Percentiles rank a stretch among this genome's conserved stretches.
These are phyloP conservation scores for Ichneumon xanthorius DNA, from an alignment of 2,888 invertebrate genomes.

Conservation along the genomic window DNA sequence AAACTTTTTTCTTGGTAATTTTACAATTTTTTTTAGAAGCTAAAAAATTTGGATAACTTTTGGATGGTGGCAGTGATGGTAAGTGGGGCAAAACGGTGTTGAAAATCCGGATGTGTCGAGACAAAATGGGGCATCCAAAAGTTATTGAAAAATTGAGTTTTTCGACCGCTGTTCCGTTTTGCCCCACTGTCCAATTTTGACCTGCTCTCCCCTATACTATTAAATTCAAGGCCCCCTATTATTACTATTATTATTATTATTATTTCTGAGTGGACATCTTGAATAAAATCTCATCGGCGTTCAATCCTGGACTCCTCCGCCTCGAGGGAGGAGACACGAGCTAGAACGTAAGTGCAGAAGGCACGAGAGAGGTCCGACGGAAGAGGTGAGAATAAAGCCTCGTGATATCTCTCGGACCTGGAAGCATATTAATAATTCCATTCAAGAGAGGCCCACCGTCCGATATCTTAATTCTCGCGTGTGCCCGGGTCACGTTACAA, in stretches of 20 bases:
- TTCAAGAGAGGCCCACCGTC: conserved; percentile 72
- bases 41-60: too few relatives aligned
- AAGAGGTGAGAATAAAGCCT: conserved; percentile 42
- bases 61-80: too few relatives aligned
- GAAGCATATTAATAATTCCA: conserved; percentile 76
- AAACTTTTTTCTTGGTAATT: too few relatives aligned
- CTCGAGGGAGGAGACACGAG: not conserved
- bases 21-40: too few relatives aligned
- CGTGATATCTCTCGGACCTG: conserved; percentile 51
- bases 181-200: too few relatives aligned
- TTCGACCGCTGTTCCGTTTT: too few relatives aligned
- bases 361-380: not conserved
- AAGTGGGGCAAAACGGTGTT: too few relatives aligned
- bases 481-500: conserved; percentile 79
- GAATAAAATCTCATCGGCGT: not conserved
- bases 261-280: not conserved
- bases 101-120: too few relatives aligned
- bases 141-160: too few relatives aligned
- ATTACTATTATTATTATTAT: not conserved
- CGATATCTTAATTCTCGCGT: conserved; percentile 82
- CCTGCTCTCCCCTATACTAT: too few relatives aligned
- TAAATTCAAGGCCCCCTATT: not conserved
- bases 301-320: not conserved
- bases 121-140: too few relatives aligned
- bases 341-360: conserved; percentile 18